Percentiles rank a stretch among this genome's conserved stretches.
phyloP scores from a whole-genome alignment of 64 coral and sea anemone species.

The Orbicella faveolata region DNA sequence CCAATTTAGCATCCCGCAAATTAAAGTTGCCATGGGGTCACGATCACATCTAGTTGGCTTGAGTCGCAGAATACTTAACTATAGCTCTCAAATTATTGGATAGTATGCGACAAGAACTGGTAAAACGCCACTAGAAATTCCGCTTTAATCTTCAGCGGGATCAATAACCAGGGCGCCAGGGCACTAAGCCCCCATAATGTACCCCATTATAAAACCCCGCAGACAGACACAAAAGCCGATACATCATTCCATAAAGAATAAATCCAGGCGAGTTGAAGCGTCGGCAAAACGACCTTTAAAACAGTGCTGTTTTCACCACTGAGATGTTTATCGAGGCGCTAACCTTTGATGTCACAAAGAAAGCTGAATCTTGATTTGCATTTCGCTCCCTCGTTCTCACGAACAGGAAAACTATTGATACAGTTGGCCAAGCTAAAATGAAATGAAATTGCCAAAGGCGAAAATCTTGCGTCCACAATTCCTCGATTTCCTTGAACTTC shows the following conservation, averaged over 20 bases:
- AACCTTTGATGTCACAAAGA: background rate
- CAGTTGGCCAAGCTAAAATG: background rate
- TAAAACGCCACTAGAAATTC: background rate
- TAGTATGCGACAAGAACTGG: background rate
- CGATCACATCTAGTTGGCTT: background rate
- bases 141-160: background rate
- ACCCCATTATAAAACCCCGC: background rate
- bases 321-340: background rate
- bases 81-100: background rate
- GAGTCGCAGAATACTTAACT: background rate
- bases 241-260: background rate
- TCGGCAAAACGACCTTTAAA: background rate
- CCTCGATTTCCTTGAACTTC: background rate
- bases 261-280: too few relatives aligned
- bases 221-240: background rate
- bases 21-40: background rate
- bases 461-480: background rate
- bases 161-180: background rate
- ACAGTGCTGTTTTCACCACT: background rate
- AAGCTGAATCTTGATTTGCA: background rate
- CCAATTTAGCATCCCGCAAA: background rate
- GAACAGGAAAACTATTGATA: background rate
- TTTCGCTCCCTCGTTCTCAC: background rate
- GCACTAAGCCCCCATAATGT: background rate
- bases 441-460: background rate